Conservation (phyloP, 1,140 invertebrate genomes). For the Lysiphlebus fabarum region DNA sequence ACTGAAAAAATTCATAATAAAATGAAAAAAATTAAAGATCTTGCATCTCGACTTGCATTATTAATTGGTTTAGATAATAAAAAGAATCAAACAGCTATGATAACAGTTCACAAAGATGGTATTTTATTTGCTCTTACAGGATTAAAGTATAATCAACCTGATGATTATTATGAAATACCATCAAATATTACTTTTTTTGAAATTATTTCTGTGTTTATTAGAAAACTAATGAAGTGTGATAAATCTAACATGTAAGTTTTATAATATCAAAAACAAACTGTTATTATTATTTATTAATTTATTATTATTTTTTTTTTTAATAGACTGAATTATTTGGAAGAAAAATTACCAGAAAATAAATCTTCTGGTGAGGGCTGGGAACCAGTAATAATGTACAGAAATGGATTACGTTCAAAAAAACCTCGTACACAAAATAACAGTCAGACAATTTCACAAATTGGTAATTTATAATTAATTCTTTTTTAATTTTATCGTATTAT, state of each 20-base stretch:
- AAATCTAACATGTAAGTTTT: constrained; percentile 60
- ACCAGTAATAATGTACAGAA: constrained; percentile 81
- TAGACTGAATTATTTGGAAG: constrained; percentile 80
- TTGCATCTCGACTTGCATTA: constrained; percentile 93
- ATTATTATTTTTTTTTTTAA: constrained; percentile 48
- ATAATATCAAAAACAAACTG: no score
- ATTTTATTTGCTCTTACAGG: constrained; percentile 83
- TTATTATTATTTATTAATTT: no score
- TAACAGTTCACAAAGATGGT: constrained; percentile 90
- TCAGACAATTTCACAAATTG: no score
- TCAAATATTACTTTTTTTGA: constrained; percentile 90
- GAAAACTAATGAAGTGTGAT: constrained; percentile 93
- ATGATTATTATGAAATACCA: constrained; percentile 74
- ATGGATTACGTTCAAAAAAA: constrained; percentile 60
- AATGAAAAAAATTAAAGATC: constrained; percentile 86
- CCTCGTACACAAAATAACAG: no score
- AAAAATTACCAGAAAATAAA: constrained; percentile 73
- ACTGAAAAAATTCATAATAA: constrained; percentile 71
- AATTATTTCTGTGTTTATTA: constrained; percentile 92
- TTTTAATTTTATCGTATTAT: no score
- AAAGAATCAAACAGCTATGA: constrained; percentile 96
- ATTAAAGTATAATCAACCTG: constrained; percentile 59
- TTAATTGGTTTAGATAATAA: constrained; percentile 97
- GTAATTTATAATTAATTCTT: no score
- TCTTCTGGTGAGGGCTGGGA: constrained; percentile 93